A percentile compares a stretch with the other conserved stretches of the same genome.
Conservation (phyloP, 2,113 vertebrate species). For the Oreochromis spilurus region DNA sequence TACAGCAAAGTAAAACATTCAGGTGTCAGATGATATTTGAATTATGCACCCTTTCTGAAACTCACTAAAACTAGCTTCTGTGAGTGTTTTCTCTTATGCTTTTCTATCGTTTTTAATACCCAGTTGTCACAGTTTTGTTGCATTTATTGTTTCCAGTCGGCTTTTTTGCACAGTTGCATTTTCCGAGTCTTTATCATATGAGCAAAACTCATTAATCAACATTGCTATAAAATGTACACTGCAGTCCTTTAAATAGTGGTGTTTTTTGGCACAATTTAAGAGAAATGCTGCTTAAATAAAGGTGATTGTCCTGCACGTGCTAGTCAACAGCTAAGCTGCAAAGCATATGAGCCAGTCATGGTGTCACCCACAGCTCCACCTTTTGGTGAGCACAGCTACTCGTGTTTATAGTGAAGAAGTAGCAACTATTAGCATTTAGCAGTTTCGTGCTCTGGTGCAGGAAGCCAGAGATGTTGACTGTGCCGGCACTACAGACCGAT, state of each 20-base stretch:
- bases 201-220: neutral
- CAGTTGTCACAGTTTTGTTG: neutral
- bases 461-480: neutral
- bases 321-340: neutral
- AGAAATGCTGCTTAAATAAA: neutral
- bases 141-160: neutral
- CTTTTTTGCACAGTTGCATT: neutral
- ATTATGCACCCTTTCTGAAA: neutral
- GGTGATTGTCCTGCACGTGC: neutral
- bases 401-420: neutral
- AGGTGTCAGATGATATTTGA: neutral
- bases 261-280: neutral
- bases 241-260: neutral
- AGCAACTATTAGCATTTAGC: neutral
- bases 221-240: neutral
- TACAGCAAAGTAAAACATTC: neutral
- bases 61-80: neutral
- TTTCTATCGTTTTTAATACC: neutral
- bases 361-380: neutral
- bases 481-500: neutral
- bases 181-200: neutral
- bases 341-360: neutral
- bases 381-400: neutral
- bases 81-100: neutral
- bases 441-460: neutral